Evolutionary conservation across 2,888 invertebrate species (phyloP).

Genomic region (Caenorhabditis imperialis): DNA sequence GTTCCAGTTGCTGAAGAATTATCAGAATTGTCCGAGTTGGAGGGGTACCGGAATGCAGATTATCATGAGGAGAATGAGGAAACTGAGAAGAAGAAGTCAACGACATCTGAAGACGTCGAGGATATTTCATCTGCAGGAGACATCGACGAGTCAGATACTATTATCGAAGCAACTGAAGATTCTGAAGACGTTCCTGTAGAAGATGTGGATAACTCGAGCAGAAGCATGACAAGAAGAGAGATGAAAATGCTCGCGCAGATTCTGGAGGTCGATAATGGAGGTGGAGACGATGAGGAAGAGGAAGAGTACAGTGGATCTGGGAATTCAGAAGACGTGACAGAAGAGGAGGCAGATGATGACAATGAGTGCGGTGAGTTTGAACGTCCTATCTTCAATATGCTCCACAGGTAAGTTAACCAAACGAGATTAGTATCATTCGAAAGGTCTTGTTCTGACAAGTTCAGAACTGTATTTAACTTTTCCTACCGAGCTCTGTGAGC

Average conservation of each 20-base stretch:
- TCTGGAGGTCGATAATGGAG: constrained; percentile 38
- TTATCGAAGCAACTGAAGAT: not conserved
- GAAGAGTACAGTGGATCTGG: constrained; percentile 12
- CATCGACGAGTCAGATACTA: not conserved
- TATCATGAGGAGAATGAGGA: not conserved
- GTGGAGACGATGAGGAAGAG: constrained; percentile 19
- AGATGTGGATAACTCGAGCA: not conserved
- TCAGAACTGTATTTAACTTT: too few relatives aligned
- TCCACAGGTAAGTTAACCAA: too few relatives aligned
- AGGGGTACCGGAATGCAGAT: constrained; percentile 24
- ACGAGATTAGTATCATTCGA: too few relatives aligned
- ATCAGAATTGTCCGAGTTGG: constrained; percentile 6
- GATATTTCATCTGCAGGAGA: not conserved
- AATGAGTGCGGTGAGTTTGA: constrained; percentile 23
- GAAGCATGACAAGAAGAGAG: constrained; percentile 19
- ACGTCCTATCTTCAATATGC: not conserved
- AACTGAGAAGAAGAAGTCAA: constrained; percentile 1
- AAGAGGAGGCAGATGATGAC: constrained; percentile 21
- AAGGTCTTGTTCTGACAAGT: too few relatives aligned
- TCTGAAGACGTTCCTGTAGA: not conserved
- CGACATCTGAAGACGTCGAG: not conserved
- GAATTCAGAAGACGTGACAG: constrained; percentile 5
- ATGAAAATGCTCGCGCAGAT: constrained; percentile 35
- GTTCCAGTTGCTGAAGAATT: constrained; percentile 22
- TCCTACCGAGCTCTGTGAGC: too few relatives aligned